These are phyloP conservation scores for Cavia porcellus DNA, from an alignment of 2,113 vertebrate genomes.

Conservation along the genomic window DNA sequence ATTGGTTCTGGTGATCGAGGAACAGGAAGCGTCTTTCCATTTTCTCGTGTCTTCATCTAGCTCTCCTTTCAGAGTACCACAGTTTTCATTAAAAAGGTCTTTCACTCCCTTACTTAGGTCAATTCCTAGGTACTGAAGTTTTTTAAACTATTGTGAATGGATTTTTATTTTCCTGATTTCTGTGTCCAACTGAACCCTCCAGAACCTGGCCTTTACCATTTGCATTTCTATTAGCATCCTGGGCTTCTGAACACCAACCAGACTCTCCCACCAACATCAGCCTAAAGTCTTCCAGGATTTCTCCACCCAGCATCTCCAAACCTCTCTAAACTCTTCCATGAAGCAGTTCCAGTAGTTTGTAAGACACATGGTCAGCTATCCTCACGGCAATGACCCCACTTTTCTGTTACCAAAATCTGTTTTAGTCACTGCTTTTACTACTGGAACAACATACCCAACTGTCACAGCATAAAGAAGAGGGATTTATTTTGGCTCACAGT, in stretches of 20 bases:
- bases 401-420: not conserved
- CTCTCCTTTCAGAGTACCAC: not conserved
- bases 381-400: not conserved
- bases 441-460: not conserved
- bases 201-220: not conserved
- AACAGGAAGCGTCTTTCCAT: not conserved
- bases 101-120: not conserved
- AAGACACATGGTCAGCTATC: not conserved
- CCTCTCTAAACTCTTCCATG: not conserved
- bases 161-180: not conserved
- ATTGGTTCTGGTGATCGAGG: no score
- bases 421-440: not conserved
- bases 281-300: not conserved
- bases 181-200: not conserved
- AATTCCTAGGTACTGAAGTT: not conserved
- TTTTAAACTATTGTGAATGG: not conserved
- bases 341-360: not conserved
- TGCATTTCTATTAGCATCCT: not conserved
- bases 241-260: not conserved
- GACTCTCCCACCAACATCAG: not conserved
- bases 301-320: not conserved
- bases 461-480: not conserved
- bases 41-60: not conserved
- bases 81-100: not conserved
- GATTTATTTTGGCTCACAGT: not conserved